Evolutionary conservation across 2,113 vertebrate genomes (phyloP).

Genomic region (Sarotherodon lohbergeri): DNA sequence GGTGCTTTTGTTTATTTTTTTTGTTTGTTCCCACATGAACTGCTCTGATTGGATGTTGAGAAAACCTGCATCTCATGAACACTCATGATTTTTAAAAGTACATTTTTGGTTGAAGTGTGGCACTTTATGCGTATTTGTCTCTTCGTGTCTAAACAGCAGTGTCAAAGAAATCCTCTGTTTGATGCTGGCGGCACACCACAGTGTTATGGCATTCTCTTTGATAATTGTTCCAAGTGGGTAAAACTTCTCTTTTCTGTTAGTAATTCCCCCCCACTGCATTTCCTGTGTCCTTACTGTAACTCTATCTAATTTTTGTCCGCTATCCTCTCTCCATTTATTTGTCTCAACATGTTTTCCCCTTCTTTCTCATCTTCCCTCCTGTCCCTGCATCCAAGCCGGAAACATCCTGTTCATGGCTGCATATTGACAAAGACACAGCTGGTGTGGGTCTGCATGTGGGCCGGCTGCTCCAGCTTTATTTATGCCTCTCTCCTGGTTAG

Average conservation of each 20-base stretch:
- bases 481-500: constrained; percentile 39
- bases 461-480: constrained; percentile 47
- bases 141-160: not conserved
- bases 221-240: not conserved
- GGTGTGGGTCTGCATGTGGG: constrained; percentile 48
- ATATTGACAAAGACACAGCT: constrained; percentile 63
- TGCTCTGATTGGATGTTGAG: not conserved
- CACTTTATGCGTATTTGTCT: not conserved
- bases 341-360: not conserved
- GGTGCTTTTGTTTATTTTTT: not conserved
- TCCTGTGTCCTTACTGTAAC: not conserved
- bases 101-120: not conserved
- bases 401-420: constrained; percentile 46
- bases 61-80: not conserved
- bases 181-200: not conserved
- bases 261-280: not conserved
- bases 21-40: not conserved
- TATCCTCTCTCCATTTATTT: not conserved
- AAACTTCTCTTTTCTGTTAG: not conserved
- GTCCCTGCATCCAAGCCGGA: constrained; percentile 19
- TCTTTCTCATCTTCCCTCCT: constrained; percentile 16
- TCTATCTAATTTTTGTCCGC: not conserved
- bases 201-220: not conserved
- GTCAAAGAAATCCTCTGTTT: not conserved
- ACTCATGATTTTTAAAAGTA: not conserved